A percentile compares a stretch with the other conserved stretches of the same genome.
Evolutionary conservation across 2,888 invertebrate species (phyloP).

Genomic region (Synergus japonicus): DNA sequence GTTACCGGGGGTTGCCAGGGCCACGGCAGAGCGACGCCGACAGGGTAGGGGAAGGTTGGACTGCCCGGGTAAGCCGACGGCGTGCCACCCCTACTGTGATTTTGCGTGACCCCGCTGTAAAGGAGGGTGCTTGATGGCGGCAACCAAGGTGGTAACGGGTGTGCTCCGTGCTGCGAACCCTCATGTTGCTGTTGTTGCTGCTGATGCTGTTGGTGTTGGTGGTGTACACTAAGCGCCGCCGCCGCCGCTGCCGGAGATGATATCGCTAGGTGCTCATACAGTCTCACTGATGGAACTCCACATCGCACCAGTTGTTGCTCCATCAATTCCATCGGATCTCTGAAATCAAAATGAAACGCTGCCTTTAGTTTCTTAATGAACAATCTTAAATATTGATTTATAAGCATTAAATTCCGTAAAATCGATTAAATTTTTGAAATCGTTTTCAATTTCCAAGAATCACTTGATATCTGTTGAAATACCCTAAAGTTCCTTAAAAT

Average conservation of each 20-base stretch:
- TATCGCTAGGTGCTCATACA: slow-evolving; percentile 73
- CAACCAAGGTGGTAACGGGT: slow-evolving; percentile 69
- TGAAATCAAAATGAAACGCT: slow-evolving; percentile 58
- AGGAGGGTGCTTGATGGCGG: slow-evolving; percentile 69
- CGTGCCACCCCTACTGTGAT: slow-evolving; percentile 64
- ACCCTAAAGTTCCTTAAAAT: no score
- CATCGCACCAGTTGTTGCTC: slow-evolving; percentile 75
- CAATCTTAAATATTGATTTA: no score
- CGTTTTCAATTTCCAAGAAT: no score
- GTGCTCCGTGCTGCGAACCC: slow-evolving; percentile 57
- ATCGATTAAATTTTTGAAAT: no score
- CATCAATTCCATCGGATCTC: slow-evolving; percentile 76
- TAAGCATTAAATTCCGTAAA: no score
- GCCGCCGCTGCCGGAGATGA: slow-evolving; percentile 57
- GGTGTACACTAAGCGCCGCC: slow-evolving; percentile 55
- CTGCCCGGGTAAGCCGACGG: slow-evolving; percentile 60
- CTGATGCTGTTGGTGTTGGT: slow-evolving; percentile 59
- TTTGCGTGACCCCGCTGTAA: slow-evolving; percentile 67
- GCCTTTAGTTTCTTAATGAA: neutral
- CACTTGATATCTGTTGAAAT: no score
- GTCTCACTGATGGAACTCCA: slow-evolving; percentile 73
- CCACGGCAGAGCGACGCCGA: slow-evolving; percentile 67
- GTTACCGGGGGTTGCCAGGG: slow-evolving; percentile 73
- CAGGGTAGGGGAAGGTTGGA: slow-evolving; percentile 68
- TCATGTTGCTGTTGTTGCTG: slow-evolving; percentile 65